A percentile compares a stretch with the other conserved stretches of the same genome.
phyloP scores from a whole-genome alignment of 2,113 vertebrate species.

The Xiphophorus hellerii region DNA sequence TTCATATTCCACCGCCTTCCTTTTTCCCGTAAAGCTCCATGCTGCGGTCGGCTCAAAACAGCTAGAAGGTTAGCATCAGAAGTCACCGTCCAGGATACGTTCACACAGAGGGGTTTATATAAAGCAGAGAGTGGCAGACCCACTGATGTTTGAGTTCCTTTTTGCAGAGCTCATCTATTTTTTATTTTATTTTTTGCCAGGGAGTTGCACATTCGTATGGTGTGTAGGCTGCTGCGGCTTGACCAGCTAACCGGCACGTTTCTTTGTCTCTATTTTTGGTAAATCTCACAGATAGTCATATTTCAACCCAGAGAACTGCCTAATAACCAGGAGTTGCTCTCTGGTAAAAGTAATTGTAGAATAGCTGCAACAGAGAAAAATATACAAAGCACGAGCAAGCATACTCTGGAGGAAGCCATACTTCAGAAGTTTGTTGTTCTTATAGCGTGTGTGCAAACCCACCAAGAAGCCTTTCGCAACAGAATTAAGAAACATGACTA shows the following conservation, averaged over 20 bases:
- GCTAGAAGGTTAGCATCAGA: neutral
- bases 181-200: neutral
- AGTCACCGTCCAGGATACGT: neutral
- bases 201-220: neutral
- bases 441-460: neutral
- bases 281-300: neutral
- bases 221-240: neutral
- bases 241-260: too few relatives aligned
- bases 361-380: neutral
- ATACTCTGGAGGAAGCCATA: too few relatives aligned
- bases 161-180: too few relatives aligned
- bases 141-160: too few relatives aligned
- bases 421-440: too few relatives aligned
- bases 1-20: too few relatives aligned
- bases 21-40: too few relatives aligned
- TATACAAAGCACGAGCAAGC: neutral
- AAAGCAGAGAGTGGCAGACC: too few relatives aligned
- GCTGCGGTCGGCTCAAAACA: neutral
- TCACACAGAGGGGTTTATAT: too few relatives aligned
- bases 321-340: neutral
- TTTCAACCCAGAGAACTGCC: neutral
- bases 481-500: neutral
- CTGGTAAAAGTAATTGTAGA: neutral
- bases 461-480: neutral
- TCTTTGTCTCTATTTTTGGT: neutral